These are phyloP conservation scores for Siniperca undulata DNA, from an alignment of 2,797 vertebrate species.

Conservation along the genomic window DNA sequence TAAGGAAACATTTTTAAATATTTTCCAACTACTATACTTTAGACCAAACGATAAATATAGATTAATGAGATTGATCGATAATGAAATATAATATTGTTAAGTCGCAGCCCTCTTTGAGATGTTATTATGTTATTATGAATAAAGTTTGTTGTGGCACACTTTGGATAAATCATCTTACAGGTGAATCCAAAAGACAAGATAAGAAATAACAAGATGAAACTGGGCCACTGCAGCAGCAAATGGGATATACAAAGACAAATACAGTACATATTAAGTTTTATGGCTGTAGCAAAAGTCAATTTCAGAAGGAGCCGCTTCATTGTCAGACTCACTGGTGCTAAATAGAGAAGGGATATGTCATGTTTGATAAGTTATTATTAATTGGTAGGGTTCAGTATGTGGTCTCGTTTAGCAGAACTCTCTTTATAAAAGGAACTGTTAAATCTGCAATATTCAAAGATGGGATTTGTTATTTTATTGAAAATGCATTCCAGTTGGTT, in stretches of 20 bases:
- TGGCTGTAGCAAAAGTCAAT: conserved; percentile 8
- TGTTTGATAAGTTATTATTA: conserved; percentile 42
- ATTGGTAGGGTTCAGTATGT: conserved; percentile 38
- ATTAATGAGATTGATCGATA: neutral
- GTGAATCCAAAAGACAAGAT: conserved; percentile 1
- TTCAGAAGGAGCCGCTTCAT: conserved; percentile 25
- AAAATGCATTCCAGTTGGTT: conserved; percentile 49
- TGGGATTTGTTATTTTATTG: conserved; percentile 53
- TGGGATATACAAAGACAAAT: neutral
- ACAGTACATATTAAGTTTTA: conserved; percentile 6
- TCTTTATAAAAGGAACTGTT: conserved; percentile 46
- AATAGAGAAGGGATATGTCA: conserved; percentile 28
- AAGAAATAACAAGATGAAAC: conserved; percentile 5
- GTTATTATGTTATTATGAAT: neutral
- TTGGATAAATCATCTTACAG: neutral
- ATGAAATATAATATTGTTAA: neutral
- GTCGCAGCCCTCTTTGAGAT: neutral
- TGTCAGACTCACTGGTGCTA: conserved; percentile 34
- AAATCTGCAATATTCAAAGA: conserved; percentile 48
- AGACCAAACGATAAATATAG: neutral
- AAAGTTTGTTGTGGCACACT: neutral
- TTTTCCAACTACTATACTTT: neutral
- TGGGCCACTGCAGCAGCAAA: conserved; percentile 21
- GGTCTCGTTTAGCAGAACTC: conserved; percentile 31
- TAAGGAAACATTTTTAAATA: neutral